A percentile compares a stretch with the other conserved stretches of the same genome.
phyloP scores from a whole-genome alignment of 2,797 vertebrate species.

The Astyanax mexicanus region DNA sequence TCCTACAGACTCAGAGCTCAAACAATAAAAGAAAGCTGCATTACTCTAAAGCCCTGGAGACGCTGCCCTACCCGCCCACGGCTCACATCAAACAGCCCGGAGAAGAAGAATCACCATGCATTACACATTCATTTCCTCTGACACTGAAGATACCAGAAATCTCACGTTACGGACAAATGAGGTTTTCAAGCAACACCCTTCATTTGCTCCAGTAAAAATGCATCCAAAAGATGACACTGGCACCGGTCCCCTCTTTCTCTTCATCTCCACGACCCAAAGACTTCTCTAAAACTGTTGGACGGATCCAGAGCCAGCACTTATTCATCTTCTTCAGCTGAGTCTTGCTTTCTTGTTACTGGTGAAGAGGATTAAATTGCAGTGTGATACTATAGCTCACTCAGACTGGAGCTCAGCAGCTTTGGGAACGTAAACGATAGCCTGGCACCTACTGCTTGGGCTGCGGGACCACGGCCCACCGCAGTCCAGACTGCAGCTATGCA shows the following conservation, averaged over 20 bases:
- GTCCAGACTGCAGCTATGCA: background rate
- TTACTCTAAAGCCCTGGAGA: constrained; percentile 36
- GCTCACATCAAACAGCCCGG: constrained; percentile 17
- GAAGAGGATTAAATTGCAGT: constrained; percentile 58
- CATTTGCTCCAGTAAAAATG: constrained; percentile 18
- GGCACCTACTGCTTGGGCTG: constrained; percentile 62
- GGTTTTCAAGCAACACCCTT: constrained; percentile 29
- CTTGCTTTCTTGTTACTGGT: constrained; percentile 42
- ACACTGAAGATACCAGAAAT: constrained; percentile 35
- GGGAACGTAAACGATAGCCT: constrained; percentile 61
- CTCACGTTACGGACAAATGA: constrained; percentile 28
- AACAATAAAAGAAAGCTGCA: constrained; percentile 21
- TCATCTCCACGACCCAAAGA: constrained; percentile 1
- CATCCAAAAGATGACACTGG: constrained; percentile 11
- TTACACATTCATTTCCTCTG: constrained; percentile 36
- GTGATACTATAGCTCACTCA: constrained; percentile 58
- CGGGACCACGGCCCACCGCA: constrained; percentile 10
- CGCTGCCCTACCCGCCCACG: constrained; percentile 14
- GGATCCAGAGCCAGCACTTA: constrained; percentile 28
- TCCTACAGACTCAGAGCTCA: constrained; percentile 34
- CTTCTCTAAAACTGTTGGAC: constrained; percentile 13
- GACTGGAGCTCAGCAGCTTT: constrained; percentile 65
- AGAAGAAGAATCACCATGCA: constrained; percentile 45
- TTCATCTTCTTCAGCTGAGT: constrained; percentile 52
- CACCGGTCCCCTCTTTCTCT: background rate